Base-by-base conservation (phyloP, 2,888 invertebrate genomes). In the Tryphoninae sp. region DNA sequence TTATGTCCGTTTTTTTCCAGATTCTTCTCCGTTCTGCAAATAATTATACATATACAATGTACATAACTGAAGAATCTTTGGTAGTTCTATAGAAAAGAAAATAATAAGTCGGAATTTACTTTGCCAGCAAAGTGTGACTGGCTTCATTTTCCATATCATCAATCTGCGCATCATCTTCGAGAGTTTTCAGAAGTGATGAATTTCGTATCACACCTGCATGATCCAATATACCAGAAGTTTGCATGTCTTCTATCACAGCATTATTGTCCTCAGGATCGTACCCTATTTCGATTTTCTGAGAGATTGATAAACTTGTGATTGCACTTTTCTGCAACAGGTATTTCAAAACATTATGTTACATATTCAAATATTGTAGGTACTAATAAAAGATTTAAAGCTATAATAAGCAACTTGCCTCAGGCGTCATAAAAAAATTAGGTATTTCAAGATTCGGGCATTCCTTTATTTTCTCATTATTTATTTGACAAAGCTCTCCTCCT, bases 241-340 rank as follows among this genome's bases (percentile, higher is more conserved):
- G 42, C 13, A 87, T 45, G 55, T 93, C 93, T 85, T 92, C 93
- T 22, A 84, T 71, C n/a, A 85, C 76, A 7, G 26, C 49, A 42
- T 16, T 65, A 13, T 78, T 69, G 26, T 80, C 83, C 0, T 76
- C 75, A 42, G 61, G 67, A 0, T 82, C 79, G 1, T 49, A 13
- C 2, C 9, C 11, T 1, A 9, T 7, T n/a, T 2, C 8, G 0
- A 6, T 45, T 65, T 53, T 71, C n/a, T 61, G 2, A 0, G 13
- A 9, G 7, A 51, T 71, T 19, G 49, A 2, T 13, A n/a, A 58
- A 11, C 69, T 16, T n/a, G 22, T 23, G 1, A 67, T 42, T 13
- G 16, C 42, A 0, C 23, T 42, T 51, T 61, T 49, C 78, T 76
- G 55, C 7, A 64, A 45, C 6, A 40, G 40, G 40, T 62, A 62